Base-by-base conservation (phyloP, 2,888 invertebrate genomes). In the Dilophus febrilis region DNA sequence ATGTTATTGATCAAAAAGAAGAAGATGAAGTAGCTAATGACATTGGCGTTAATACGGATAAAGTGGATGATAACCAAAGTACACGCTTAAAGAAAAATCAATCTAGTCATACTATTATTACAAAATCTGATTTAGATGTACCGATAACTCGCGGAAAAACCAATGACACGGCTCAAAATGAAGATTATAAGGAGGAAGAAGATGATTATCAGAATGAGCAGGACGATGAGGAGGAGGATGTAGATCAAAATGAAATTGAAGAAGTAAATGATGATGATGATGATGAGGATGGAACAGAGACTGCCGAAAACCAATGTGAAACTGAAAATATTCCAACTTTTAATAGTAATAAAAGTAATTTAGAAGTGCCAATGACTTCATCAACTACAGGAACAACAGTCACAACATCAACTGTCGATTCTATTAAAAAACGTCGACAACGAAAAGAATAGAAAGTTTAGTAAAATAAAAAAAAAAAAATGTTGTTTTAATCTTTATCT, bases 101-200 rank as follows among this genome's bases (percentile, higher is more conserved):
- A 51, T 51, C 51, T 51, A 57, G 58, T 55, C 56, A 54, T 47
- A 34, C 14, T 17, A 60, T 55, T 46, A 53, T 49, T 42, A 56
- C 54, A 53, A 61, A 62, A 55, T 58, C 61, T 53, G 62, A 61
- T 55, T 57, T 62, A 54, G 61, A 61, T 51, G 52, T 54, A 30
- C 43, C 43, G 35, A 30, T 38, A 22, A n/a, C 16, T n/a, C n/a
- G n/a, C n/a, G n/a, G n/a, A n/a, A n/a, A n/a, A 32, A 26, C 30
- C 12, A 32, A 22, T 33, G 37, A 38, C 10, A 37, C 18, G 11
- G n/a, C 36, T 4, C 27, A 35, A 44, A 51, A 53, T 40, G 44
- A 45, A 33, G 37, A 42, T 32, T 47, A 47, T 17, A 42, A 47
- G 35, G 45, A 40, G 8, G 27, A 27, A 10, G 27, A 40, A 29